Percentiles rank a stretch among this genome's conserved stretches.
Evolutionary conservation across 2,888 invertebrate species (phyloP).

Genomic region (Drosophila mimetica): DNA sequence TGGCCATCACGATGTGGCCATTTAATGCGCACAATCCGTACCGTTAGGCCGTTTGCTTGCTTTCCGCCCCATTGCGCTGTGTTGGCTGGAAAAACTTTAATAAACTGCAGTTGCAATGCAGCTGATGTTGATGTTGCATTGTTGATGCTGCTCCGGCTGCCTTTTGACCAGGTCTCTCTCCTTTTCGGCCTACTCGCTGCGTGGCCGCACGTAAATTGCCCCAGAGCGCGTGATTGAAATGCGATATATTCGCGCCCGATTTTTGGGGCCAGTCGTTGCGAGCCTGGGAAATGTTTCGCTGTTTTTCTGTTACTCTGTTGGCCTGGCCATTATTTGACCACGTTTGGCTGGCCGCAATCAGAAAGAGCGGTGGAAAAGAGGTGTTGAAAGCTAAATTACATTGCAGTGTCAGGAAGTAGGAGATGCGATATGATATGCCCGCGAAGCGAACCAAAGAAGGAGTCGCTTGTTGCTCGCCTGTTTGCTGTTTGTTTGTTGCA

Average conservation of each 20-base stretch:
- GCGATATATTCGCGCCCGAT: constrained; percentile 82
- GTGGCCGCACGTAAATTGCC: constrained; percentile 75
- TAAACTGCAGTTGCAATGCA: constrained; percentile 61
- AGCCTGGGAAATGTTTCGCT: constrained; percentile 76
- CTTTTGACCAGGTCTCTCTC: constrained; percentile 4
- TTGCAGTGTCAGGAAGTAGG: constrained; percentile 76
- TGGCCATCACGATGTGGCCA: constrained; percentile 78
- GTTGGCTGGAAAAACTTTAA: constrained; percentile 59
- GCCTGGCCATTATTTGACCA: constrained; percentile 78
- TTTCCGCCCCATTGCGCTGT: constrained; percentile 74
- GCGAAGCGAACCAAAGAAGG: too few species aligned
- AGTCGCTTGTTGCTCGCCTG: constrained; percentile 36
- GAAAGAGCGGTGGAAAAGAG: constrained; percentile 62
- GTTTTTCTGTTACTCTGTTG: constrained; percentile 55
- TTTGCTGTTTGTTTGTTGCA: constrained; percentile 49
- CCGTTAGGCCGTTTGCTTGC: constrained; percentile 67
- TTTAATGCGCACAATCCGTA: constrained; percentile 79
- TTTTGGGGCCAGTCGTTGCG: constrained; percentile 67
- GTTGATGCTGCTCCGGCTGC: constrained; percentile 17
- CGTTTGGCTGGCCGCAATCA: constrained; percentile 71
- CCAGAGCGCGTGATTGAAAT: constrained; percentile 82
- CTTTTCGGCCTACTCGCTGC: constrained; percentile 52
- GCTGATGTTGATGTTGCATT: constrained; percentile 57
- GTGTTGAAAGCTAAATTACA: constrained; percentile 80
- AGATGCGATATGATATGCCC: constrained; percentile 76